Base-by-base conservation (phyloP, 2,888 invertebrate genomes). In the Caenorhabditis drosophilae region DNA sequence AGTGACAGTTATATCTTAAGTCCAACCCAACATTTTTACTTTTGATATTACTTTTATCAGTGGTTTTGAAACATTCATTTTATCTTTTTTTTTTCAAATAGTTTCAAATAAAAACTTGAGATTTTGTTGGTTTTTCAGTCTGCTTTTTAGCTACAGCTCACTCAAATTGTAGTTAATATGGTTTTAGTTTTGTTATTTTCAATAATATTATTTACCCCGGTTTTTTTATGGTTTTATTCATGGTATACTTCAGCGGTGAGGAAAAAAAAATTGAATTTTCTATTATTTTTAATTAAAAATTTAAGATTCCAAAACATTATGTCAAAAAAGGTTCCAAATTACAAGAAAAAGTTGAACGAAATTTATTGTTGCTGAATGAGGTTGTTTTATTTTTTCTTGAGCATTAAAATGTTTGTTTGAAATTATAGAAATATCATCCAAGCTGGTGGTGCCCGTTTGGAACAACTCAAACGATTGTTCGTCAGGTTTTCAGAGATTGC, bases 361-460 rank as follows among this genome's bases (percentile, higher is more conserved):
- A 72, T 50, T 46, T 71, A 16, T 56, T 55, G 27, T 57, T 66
- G 7, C 34, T 71, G 11, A 36, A 60, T 26, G 52, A 67, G 36
- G 70, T 70, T 42, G 36, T 20, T 31, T 31, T 6, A 12, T 31
- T 31, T 31, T 31, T 31, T 31, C 12, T 12, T 31, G 6, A 6
- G 31, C 18, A 44, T 18, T 12, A 40, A 31, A 22, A 16, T 27
- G 18, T 41, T 20, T 35, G 34, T 31, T 18, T 49, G 27, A 23
- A 49, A 6, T 44, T 62, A 26, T 40, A 73, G 71, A 54, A 53
- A n/a, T 78, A 73, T 61, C 67, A 66, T 47, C 78, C 78, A 12
- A 70, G 73, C 16, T 78, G 76, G 76, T 78, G 78, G 78, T 74
- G 75, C 49, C 75, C 74, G 11, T 71, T 63, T 38, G 78, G 78